A percentile compares a stretch with the other conserved stretches of the same genome.
These are phyloP conservation scores for Lanius ludovicianus DNA, from an alignment of 2,113 vertebrate species.

Conservation along the genomic window DNA sequence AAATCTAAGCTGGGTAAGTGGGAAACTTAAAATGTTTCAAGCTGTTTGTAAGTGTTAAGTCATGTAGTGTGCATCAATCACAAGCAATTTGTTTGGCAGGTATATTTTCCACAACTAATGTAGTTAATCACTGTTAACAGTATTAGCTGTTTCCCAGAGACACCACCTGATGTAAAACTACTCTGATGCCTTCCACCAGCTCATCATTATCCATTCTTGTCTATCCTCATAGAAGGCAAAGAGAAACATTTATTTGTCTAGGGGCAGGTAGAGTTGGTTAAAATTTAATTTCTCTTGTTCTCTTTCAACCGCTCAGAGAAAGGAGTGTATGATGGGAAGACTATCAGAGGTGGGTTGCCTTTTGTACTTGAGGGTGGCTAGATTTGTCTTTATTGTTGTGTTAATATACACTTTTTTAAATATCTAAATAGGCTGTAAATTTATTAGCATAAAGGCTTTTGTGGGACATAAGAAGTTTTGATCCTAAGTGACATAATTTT, in stretches of 20 bases:
- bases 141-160: slow-evolving; percentile 27
- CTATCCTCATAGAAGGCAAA: slow-evolving; percentile 48
- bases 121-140: background rate
- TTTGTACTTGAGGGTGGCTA: slow-evolving; percentile 69
- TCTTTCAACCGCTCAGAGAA: slow-evolving; percentile 69
- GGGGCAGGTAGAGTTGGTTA: slow-evolving; percentile 60
- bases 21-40: background rate
- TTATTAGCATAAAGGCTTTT: background rate
- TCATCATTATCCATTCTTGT: slow-evolving; percentile 25
- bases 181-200: background rate
- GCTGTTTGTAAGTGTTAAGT: background rate
- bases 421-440: slow-evolving; percentile 26
- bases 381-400: slow-evolving; percentile 54
- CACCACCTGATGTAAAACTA: background rate
- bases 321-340: slow-evolving; percentile 70
- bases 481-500: background rate
- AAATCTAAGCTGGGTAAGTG: background rate
- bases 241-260: slow-evolving; percentile 48
- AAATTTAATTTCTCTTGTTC: slow-evolving; percentile 68
- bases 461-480: background rate
- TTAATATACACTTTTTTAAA: slow-evolving; percentile 18
- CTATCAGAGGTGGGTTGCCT: slow-evolving; percentile 69
- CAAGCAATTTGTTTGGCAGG: background rate
- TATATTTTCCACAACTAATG: background rate
- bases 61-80: background rate